phyloP scores from a whole-genome alignment of 2,888 invertebrate genomes.

The Erebia palarica region DNA sequence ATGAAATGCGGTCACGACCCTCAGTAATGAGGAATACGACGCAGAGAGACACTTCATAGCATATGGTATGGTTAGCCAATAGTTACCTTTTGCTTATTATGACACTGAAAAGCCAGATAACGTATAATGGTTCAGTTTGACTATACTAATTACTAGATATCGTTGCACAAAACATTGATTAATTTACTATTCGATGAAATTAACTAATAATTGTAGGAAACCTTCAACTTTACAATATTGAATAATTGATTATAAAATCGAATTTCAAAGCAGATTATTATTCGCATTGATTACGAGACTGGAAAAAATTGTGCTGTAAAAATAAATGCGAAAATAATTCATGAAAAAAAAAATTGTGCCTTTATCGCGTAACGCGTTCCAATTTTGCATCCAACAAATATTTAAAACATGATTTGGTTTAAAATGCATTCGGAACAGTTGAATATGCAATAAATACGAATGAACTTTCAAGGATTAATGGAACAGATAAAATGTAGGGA shows the following conservation, averaged over 20 bases:
- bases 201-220: background rate
- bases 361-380: background rate
- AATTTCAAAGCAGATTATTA: too few relatives aligned
- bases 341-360: background rate
- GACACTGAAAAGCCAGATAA: too few relatives aligned
- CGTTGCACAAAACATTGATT: background rate
- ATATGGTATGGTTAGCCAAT: too few relatives aligned
- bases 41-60: too few relatives aligned
- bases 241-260: background rate
- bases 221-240: constrained; percentile 9
- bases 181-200: constrained; percentile 6
- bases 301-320: too few relatives aligned
- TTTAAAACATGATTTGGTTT: constrained; percentile 29
- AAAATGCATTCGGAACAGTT: constrained; percentile 28
- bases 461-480: constrained; percentile 31
- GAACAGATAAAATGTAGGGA: constrained; percentile 6
- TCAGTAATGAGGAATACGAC: too few relatives aligned
- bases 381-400: constrained; percentile 12
- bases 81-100: too few relatives aligned
- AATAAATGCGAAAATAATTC: too few relatives aligned
- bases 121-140: too few relatives aligned
- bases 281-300: too few relatives aligned
- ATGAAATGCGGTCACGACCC: too few relatives aligned
- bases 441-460: constrained; percentile 27
- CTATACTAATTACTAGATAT: too few relatives aligned